These are phyloP conservation scores for Ornithoptera alexandrae DNA, from an alignment of 2,888 invertebrate species.

Conservation along the genomic window DNA sequence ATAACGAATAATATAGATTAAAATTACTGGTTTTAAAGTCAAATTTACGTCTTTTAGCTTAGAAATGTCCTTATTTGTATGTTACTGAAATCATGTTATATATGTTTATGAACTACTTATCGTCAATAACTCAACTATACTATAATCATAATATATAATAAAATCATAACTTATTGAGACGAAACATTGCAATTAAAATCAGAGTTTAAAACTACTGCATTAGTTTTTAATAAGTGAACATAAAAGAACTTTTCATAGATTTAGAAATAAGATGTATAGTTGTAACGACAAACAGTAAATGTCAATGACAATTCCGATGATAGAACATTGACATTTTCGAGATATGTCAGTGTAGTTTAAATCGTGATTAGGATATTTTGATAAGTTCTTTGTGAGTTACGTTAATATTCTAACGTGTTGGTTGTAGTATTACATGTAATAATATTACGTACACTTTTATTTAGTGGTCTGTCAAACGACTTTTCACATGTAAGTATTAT, in stretches of 20 bases:
- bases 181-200: too few species aligned
- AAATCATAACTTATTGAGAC: too few species aligned
- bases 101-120: too few species aligned
- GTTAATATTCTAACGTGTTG: constrained; percentile 25
- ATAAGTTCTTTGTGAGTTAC: constrained; percentile 37
- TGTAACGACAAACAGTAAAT: background rate
- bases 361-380: constrained; percentile 48
- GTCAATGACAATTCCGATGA: background rate
- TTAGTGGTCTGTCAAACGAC: constrained; percentile 21
- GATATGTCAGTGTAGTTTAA: constrained; percentile 24
- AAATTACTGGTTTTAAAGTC: background rate
- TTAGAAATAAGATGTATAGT: background rate
- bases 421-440: constrained; percentile 20
- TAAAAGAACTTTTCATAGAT: too few species aligned
- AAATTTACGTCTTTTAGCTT: background rate
- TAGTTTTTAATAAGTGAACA: too few species aligned
- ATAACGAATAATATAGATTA: background rate
- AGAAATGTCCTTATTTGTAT: too few species aligned
- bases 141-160: too few species aligned
- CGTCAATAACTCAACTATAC: too few species aligned
- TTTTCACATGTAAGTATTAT: constrained; percentile 14
- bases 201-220: too few species aligned
- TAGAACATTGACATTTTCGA: background rate
- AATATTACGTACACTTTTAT: constrained; percentile 16
- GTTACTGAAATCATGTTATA: too few species aligned